Conservation (phyloP, 2,888 invertebrate genomes). For the Elegia similella region DNA sequence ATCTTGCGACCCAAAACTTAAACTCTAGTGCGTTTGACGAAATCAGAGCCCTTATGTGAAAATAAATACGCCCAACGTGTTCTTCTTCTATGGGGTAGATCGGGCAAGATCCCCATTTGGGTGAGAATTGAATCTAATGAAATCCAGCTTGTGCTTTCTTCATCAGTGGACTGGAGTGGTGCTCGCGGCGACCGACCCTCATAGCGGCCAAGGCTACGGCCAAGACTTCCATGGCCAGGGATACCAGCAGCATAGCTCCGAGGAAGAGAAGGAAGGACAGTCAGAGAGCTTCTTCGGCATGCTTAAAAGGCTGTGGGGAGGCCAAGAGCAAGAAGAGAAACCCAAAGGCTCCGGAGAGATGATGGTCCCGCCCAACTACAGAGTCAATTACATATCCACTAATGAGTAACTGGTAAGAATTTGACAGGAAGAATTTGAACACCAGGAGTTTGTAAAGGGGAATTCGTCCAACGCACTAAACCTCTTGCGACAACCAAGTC, state of each 20-base stretch:
- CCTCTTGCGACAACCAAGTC: constrained; percentile 26
- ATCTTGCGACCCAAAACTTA: constrained; percentile 40
- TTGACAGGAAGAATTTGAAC: constrained; percentile 15
- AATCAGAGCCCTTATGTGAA: constrained; percentile 61
- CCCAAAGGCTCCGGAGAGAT: constrained; percentile 31
- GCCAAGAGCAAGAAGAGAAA: constrained; percentile 36
- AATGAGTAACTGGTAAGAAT: constrained; percentile 19
- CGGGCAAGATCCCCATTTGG: constrained; percentile 20
- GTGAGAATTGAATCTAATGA: constrained; percentile 66
- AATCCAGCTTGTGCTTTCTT: constrained; percentile 77
- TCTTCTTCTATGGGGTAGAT: background rate
- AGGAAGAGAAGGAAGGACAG: constrained; percentile 32
- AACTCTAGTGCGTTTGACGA: constrained; percentile 74
- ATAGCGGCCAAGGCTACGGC: constrained; percentile 24
- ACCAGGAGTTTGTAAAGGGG: constrained; percentile 16
- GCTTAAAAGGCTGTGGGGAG: constrained; percentile 55
- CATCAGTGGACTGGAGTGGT: constrained; percentile 65
- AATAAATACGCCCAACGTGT: background rate
- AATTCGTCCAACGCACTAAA: constrained; percentile 73
- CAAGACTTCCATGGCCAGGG: constrained; percentile 19
- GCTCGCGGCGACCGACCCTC: constrained; percentile 30
- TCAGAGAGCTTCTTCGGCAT: constrained; percentile 46
- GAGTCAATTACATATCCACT: constrained; percentile 27
- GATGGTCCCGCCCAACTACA: constrained; percentile 31
- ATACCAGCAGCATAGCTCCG: constrained; percentile 24